Evolutionary conservation across 2,797 vertebrate genomes (phyloP).

Genomic region (Hypotaenidia okinawae): DNA sequence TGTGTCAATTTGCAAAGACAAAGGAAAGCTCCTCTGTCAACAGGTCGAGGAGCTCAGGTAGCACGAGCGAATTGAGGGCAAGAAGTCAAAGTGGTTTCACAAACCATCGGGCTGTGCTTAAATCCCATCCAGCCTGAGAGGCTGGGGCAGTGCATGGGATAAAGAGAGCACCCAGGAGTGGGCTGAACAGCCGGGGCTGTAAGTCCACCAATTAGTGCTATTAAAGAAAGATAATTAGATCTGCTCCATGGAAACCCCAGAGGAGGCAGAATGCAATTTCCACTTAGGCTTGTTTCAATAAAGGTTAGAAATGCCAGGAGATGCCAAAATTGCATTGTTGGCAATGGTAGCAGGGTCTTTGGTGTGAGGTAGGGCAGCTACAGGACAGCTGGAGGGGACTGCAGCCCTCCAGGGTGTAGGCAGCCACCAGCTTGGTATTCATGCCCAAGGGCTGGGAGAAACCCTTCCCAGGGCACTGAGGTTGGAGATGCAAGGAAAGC

Average conservation of each 20-base stretch:
- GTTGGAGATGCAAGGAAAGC: neutral
- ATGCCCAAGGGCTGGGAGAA: neutral
- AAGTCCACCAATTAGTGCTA: slow-evolving; percentile 74
- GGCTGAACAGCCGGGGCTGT: slow-evolving; percentile 61
- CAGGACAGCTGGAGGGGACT: neutral
- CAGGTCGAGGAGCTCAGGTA: slow-evolving; percentile 82
- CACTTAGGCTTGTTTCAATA: slow-evolving; percentile 59
- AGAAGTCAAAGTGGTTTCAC: slow-evolving; percentile 74
- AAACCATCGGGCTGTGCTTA: slow-evolving; percentile 62
- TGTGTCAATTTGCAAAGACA: slow-evolving; percentile 93
- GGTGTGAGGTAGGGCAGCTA: neutral
- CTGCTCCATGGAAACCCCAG: slow-evolving; percentile 76
- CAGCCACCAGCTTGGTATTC: neutral
- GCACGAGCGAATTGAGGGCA: slow-evolving; percentile 70
- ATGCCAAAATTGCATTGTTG: neutral
- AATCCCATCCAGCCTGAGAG: slow-evolving; percentile 42
- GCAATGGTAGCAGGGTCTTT: neutral
- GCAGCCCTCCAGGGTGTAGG: neutral
- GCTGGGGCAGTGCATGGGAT: slow-evolving; percentile 43
- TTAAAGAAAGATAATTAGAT: slow-evolving; percentile 78
- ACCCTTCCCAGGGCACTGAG: neutral
- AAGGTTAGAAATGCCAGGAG: slow-evolving; percentile 15
- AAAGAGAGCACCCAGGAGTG: slow-evolving; percentile 18
- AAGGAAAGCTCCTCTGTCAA: slow-evolving; percentile 77
- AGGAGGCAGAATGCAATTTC: slow-evolving; percentile 63